Conservation (phyloP, 2,113 vertebrate species). For the Catharus fuscescens region DNA sequence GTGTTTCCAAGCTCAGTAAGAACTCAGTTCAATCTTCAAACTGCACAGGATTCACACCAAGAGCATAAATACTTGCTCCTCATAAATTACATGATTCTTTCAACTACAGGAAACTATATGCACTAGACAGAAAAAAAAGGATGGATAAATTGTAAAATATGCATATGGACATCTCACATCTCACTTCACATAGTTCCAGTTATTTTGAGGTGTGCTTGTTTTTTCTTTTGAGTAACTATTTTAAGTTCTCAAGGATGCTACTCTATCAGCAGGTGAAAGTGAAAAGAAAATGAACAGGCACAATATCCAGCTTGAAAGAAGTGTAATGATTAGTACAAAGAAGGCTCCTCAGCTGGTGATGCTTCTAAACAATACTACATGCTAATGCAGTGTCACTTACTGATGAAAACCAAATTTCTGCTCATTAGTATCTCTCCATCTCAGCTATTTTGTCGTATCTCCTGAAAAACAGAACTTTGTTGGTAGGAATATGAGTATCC, state of each 20-base stretch:
- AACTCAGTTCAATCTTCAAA: not conserved
- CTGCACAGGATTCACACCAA: not conserved
- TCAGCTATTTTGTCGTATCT: not conserved
- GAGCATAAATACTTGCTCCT: not conserved
- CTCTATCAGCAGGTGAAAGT: not conserved
- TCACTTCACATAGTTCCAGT: not conserved
- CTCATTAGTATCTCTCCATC: not conserved
- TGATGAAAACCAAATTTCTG: not conserved
- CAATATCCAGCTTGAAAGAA: not conserved
- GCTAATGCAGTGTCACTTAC: not conserved
- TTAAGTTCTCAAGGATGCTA: not conserved
- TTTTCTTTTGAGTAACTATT: not conserved
- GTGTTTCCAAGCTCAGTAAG: not conserved
- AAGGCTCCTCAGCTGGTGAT: not conserved
- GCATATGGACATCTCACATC: too few relatives aligned
- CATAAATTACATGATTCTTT: not conserved
- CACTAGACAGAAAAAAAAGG: not conserved
- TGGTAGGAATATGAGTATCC: not conserved
- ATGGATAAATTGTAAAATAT: not conserved
- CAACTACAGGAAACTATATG: not conserved
- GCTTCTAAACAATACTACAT: not conserved
- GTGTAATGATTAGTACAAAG: not conserved
- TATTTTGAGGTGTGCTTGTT: not conserved
- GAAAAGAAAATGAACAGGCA: not conserved
- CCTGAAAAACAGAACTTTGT: not conserved